Evolutionary conservation across 1,140 invertebrate genomes (phyloP).

Genomic region (Brachystomella parvula): DNA sequence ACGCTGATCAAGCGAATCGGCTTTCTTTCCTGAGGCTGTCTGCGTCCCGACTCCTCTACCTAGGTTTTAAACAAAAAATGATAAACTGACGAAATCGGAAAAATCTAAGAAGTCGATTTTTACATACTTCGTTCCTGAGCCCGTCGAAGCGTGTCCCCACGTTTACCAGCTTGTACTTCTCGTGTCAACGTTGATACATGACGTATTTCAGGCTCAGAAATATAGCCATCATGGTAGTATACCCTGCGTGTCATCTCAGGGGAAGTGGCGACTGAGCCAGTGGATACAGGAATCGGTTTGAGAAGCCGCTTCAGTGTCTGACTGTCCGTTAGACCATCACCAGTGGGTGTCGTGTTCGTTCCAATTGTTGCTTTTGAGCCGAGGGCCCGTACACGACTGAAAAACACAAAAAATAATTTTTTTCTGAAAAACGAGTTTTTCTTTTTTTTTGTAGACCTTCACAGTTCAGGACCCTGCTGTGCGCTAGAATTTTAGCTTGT

Average conservation of each 20-base stretch:
- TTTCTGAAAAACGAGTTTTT: background rate
- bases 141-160: slow-evolving; percentile 26
- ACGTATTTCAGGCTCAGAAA: slow-evolving; percentile 36
- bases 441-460: too few species aligned
- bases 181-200: slow-evolving; percentile 40
- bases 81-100: background rate
- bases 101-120: background rate
- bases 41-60: slow-evolving; percentile 38
- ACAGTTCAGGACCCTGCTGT: background rate
- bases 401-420: background rate
- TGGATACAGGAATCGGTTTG: slow-evolving; percentile 67
- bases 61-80: slow-evolving; percentile 11
- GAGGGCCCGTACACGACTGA: slow-evolving; percentile 30
- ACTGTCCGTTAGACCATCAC: slow-evolving; percentile 52
- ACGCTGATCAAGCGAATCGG: slow-evolving; percentile 49
- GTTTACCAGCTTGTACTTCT: slow-evolving; percentile 38
- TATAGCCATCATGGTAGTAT: slow-evolving; percentile 37
- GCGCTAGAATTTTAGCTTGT: too few species aligned
- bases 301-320: slow-evolving; percentile 87
- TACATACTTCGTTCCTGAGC: slow-evolving; percentile 36
- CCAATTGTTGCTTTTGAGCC: slow-evolving; percentile 37
- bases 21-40: slow-evolving; percentile 41
- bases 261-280: slow-evolving; percentile 73
- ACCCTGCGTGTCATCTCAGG: slow-evolving; percentile 74
- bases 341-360: slow-evolving; percentile 40